Base-by-base conservation (phyloP, 2,113 vertebrate species). In the Tragulus kanchil region DNA sequence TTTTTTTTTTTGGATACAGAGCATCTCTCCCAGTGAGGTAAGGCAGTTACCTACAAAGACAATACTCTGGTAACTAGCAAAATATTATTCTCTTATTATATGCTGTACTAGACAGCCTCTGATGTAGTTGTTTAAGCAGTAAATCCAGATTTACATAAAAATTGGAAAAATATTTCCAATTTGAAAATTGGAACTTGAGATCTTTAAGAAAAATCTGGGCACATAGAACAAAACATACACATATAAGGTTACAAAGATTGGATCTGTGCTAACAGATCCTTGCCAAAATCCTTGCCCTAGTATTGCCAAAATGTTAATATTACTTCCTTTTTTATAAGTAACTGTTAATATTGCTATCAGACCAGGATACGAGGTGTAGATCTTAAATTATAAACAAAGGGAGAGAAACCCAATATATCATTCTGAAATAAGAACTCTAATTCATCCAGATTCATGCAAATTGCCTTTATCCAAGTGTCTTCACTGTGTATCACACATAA, bases 111-210 rank as follows among this genome's bases (percentile, higher is more conserved):
- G 11, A 78, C 11, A 45, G 0, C 19, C 23, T 67, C 54, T 85
- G 48, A 54, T 56, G 15, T 42, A 36, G 3, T 69, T 88, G 36
- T 54, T 62, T 50, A 88, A 83, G 4, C 36, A 96, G 36, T 83
- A 71, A 17, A 59, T 69, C 28, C 92, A 87, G 65, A 90, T 42
- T 58, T 92, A 93, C 31, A 61, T n/a, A 86, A 85, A 73, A 45
- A 73, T 45, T 45, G 21, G 45, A 45, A 73, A 71, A 73, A 45
- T 25, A 12, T 45, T 73, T 73, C 36, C 1, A 36, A 28, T 69
- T 16, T 3, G 3, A 42, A 26, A 77, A 56, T 7, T n/a, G 28
- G 21, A 69, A 83, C 8, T 21, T 31, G 9, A 71, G n/a, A 25
- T 28, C 26, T 77, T 3, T 81, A 90, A 75, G 45, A 77, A 93